These are phyloP conservation scores for Drosophila lacertosa DNA, from an alignment of 1,140 invertebrate genomes.

Conservation along the genomic window DNA sequence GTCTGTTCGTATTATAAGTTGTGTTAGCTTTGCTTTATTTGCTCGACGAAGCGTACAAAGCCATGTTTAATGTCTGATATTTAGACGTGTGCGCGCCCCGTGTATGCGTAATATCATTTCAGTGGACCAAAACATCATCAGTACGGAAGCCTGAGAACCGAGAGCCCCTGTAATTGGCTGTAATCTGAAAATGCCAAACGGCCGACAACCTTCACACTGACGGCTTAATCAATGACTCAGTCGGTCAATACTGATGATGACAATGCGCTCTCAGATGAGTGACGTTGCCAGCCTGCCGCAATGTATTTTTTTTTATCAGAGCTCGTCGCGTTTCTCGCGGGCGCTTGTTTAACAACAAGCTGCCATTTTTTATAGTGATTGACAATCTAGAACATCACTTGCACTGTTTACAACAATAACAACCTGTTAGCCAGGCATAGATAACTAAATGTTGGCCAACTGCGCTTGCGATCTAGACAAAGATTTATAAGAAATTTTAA, in stretches of 20 bases:
- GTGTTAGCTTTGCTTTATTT: constrained; percentile 55
- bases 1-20: constrained; percentile 36
- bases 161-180: constrained; percentile 33
- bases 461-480: no score
- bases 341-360: constrained; percentile 35
- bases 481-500: background rate
- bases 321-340: background rate
- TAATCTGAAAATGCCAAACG: constrained; percentile 46
- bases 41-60: constrained; percentile 20
- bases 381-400: constrained; percentile 44
- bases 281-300: constrained; percentile 31
- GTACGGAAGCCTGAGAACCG: constrained; percentile 37
- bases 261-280: background rate
- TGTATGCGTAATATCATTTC: constrained; percentile 58
- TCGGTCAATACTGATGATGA: constrained; percentile 9
- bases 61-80: constrained; percentile 52
- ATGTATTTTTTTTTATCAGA: constrained; percentile 10
- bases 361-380: constrained; percentile 46
- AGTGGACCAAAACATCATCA: constrained; percentile 22
- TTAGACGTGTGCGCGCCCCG: constrained; percentile 21
- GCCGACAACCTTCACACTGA: constrained; percentile 11
- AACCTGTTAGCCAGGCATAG: constrained; percentile 20
- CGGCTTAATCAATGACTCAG: constrained; percentile 45
- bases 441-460: no score
- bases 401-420: constrained; percentile 40